These are phyloP conservation scores for Paradoxurus hermaphroditus DNA, from an alignment of 2,113 vertebrate genomes.

Conservation along the genomic window DNA sequence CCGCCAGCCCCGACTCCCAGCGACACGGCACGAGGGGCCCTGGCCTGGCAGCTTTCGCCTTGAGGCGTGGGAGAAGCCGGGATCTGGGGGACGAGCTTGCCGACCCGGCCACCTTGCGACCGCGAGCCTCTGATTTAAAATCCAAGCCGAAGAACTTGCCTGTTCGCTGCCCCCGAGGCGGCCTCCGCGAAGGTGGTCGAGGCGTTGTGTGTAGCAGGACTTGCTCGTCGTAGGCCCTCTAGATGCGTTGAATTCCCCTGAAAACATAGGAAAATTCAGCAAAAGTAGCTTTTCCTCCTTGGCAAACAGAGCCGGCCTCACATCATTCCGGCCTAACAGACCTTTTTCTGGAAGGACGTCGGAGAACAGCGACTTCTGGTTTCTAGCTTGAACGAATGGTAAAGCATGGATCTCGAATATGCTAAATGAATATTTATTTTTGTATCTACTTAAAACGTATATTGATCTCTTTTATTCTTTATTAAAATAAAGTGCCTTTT, in stretches of 20 bases:
- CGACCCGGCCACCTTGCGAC: accelerated
- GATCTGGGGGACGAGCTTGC: neutral
- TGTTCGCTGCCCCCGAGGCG: accelerated
- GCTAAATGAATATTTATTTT: slow-evolving; percentile 83
- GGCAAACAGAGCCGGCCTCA: neutral
- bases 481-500: slow-evolving; percentile 79
- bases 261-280: neutral
- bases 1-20: neutral
- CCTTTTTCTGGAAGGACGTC: neutral
- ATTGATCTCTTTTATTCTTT: slow-evolving; percentile 57
- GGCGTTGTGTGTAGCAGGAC: accelerated
- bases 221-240: accelerated
- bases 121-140: too few relatives aligned
- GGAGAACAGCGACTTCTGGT: neutral
- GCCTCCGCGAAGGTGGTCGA: accelerated
- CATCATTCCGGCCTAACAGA: neutral
- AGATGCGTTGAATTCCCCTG: too few relatives aligned
- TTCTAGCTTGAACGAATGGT: neutral
- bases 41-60: neutral
- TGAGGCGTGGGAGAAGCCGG: neutral
- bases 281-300: neutral
- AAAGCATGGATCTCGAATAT: neutral
- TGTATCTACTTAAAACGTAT: slow-evolving; percentile 36
- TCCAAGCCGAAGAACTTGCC: neutral
- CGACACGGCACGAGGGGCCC: neutral